These are phyloP conservation scores for Elgaria multicarinata DNA, from an alignment of 2,113 vertebrate species.

Conservation along the genomic window DNA sequence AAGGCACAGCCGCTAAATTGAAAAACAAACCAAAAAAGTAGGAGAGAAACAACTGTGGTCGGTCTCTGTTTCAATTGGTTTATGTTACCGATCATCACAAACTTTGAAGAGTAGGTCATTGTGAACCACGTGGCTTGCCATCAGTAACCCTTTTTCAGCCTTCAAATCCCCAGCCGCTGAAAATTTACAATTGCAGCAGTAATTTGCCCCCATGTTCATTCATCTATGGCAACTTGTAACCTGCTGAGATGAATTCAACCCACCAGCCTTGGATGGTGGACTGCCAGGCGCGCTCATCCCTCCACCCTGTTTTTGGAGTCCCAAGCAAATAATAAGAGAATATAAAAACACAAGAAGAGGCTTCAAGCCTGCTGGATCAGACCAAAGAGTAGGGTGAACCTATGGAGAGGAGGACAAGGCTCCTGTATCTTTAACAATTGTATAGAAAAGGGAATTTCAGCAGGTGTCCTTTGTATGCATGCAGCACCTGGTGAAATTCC, in stretches of 20 bases:
- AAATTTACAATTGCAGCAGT: neutral
- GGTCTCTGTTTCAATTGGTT: accelerated
- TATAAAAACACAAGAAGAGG: too few species aligned
- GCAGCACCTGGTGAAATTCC: too few species aligned
- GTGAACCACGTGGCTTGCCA: neutral
- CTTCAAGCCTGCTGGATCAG: neutral
- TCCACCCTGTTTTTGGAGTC: neutral
- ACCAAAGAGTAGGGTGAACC: too few species aligned
- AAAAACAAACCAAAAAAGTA: neutral
- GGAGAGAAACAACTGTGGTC: neutral
- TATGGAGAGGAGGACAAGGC: too few species aligned
- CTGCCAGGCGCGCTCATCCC: too few species aligned
- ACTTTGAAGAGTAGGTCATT: neutral
- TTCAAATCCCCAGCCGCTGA: neutral
- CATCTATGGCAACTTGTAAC: neutral
- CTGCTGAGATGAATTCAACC: neutral
- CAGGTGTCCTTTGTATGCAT: too few species aligned
- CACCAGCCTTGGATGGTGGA: neutral
- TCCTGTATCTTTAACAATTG: too few species aligned
- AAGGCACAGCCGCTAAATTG: conserved; percentile 15
- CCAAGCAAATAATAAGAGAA: neutral
- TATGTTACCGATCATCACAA: neutral
- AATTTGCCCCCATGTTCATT: neutral
- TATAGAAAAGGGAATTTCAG: too few species aligned
- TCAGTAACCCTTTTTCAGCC: neutral